Evolutionary conservation across 2,888 invertebrate species (phyloP).

Genomic region (Pristionchus maxplancki): DNA sequence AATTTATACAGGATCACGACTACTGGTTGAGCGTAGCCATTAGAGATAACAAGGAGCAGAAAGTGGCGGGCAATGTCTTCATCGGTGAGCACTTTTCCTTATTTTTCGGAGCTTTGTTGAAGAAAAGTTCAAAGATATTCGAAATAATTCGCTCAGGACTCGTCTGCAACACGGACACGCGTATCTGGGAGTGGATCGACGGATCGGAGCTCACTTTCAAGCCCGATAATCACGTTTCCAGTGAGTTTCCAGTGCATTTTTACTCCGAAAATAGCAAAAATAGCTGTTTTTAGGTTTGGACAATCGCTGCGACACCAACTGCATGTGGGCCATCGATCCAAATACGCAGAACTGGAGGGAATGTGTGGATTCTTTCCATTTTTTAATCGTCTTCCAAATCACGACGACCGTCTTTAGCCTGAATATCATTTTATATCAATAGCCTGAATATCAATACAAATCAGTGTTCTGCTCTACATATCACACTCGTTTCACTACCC

Average conservation of each 20-base stretch:
- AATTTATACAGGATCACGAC: constrained; percentile 30
- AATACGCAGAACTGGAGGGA: background rate
- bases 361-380: too few species aligned
- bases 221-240: background rate
- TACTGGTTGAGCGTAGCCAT: background rate
- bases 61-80: background rate
- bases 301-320: background rate
- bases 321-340: background rate
- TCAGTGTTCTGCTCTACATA: too few species aligned
- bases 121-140: too few species aligned
- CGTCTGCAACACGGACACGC: background rate
- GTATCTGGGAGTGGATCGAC: background rate
- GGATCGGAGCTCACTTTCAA: background rate
- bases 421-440: too few species aligned
- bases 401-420: too few species aligned
- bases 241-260: background rate
- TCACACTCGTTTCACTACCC: too few species aligned
- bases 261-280: too few species aligned
- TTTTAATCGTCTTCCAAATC: too few species aligned
- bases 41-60: background rate
- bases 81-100: background rate
- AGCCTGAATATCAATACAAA: too few species aligned
- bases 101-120: too few species aligned
- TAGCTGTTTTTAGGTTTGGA: background rate
- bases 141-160: background rate